phyloP scores from a whole-genome alignment of 2,797 vertebrate genomes.

The Catostomus latipinnis region DNA sequence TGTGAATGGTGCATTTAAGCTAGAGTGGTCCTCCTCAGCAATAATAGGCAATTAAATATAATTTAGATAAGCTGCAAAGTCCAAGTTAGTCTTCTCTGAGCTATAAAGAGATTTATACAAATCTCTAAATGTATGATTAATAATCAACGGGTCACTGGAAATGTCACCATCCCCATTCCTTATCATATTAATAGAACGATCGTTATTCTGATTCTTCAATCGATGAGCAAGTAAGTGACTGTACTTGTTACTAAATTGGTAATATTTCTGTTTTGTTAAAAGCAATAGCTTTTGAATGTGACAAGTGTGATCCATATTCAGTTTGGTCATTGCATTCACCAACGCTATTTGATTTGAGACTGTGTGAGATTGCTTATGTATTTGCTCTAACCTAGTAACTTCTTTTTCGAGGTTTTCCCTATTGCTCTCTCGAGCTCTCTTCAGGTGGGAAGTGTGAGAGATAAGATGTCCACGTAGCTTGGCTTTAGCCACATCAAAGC shows the following conservation, averaged over 20 bases:
- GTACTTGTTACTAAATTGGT: neutral
- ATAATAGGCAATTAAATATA: neutral
- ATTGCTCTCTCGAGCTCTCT: slow-evolving; percentile 6
- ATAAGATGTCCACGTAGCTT: neutral
- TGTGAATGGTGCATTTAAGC: neutral
- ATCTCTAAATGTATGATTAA: neutral
- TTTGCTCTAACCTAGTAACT: neutral
- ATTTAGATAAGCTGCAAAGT: neutral
- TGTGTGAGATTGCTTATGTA: neutral
- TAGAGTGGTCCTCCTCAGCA: neutral
- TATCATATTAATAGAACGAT: neutral
- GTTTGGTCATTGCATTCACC: neutral
- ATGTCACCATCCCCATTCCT: neutral
- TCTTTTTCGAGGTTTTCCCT: neutral
- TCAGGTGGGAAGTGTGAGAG: slow-evolving; percentile 1
- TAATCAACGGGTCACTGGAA: neutral
- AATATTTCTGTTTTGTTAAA: neutral
- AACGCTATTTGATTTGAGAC: neutral
- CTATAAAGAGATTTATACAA: slow-evolving; percentile 10
- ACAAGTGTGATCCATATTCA: neutral
- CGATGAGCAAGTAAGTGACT: neutral
- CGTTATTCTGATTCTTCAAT: neutral
- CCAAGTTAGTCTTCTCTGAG: neutral
- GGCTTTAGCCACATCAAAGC: neutral
- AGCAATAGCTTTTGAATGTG: neutral